Conservation (phyloP, 2,797 vertebrate species). For the Moxostoma hubbsi region DNA sequence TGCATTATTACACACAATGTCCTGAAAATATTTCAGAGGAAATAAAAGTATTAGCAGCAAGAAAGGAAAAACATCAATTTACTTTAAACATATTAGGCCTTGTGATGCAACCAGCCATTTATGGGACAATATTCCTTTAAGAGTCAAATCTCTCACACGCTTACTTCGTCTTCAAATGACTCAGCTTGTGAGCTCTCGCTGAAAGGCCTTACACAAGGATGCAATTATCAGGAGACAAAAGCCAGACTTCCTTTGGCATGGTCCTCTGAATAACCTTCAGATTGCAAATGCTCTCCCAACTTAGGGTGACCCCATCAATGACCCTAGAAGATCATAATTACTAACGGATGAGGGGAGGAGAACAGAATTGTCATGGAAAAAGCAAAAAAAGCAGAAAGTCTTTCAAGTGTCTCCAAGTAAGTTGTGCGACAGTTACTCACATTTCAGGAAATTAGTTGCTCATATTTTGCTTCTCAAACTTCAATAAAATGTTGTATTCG, state of each 20-base stretch:
- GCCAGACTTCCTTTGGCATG: slow-evolving; percentile 52
- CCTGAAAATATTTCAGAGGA: slow-evolving; percentile 1
- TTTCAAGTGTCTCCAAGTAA: neutral
- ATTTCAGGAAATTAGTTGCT: too few species aligned
- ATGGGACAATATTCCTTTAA: neutral
- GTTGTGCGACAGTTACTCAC: too few species aligned
- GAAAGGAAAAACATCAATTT: neutral
- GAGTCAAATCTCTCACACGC: neutral
- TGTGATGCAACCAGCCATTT: neutral
- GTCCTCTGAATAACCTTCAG: slow-evolving; percentile 50
- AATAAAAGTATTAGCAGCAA: neutral
- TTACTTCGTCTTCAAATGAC: slow-evolving; percentile 35
- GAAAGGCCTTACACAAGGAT: slow-evolving; percentile 43
- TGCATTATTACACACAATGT: neutral
- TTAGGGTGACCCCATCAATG: neutral
- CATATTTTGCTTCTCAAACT: too few species aligned
- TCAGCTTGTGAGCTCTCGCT: slow-evolving; percentile 53
- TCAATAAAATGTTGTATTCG: too few species aligned
- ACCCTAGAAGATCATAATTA: slow-evolving; percentile 36
- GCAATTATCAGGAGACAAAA: slow-evolving; percentile 58
- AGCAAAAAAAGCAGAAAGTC: neutral
- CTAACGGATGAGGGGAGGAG: slow-evolving; percentile 20
- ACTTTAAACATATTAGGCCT: too few species aligned
- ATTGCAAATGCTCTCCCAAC: slow-evolving; percentile 30
- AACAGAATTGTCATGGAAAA: slow-evolving; percentile 4